Base-by-base conservation (phyloP, 2,113 vertebrate genomes). In the Notarius lentiginosus region DNA sequence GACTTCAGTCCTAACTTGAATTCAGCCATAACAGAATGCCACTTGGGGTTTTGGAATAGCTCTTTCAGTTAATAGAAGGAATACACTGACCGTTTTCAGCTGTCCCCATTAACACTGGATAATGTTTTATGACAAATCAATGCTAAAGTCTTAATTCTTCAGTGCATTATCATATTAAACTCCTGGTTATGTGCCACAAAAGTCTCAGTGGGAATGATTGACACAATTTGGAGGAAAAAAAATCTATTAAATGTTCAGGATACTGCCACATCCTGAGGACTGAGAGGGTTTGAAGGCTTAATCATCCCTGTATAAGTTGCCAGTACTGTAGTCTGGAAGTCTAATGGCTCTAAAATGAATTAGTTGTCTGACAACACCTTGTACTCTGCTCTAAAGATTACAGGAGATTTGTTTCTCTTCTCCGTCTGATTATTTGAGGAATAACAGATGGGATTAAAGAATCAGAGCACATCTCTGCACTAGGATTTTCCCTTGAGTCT, bases 271-370 rank as follows among this genome's bases (percentile, higher is more conserved):
- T 89, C 27, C 49, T 83, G 61, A 80, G 66, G 79, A 58, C 51
- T n/a, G 20, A 63, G 61, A 70, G 53, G 58, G 81, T 58, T 51
- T 30, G 22, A 85, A 53, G 82, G 72, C 81, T 85, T 90, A 90
- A 88, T 90, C 55, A 70, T 88, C 24, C 14, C n/a, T 56, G 5
- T 84, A 55, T 66, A 65, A 84, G 72, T 83, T 79, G 85, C 51
- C 76, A 88, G 83, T 87, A 84, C n/a, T 84, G 63, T 65, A n/a
- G 47, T 22, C 66, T 82, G n/a, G n/a, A 60, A 66, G 77, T 89
- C 87, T 58, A 56, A 87, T 87, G 84, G 30, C 77, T 87, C 76
- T 87, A 87, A 88, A 88, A 89, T 90, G 82, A 87, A 89, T 90
- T 89, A 85, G 86, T 63, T 79, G 81, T 86, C 82, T 81, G 82